Conservation (phyloP, 2,888 invertebrate genomes). For the Eristalis intricaria region DNA sequence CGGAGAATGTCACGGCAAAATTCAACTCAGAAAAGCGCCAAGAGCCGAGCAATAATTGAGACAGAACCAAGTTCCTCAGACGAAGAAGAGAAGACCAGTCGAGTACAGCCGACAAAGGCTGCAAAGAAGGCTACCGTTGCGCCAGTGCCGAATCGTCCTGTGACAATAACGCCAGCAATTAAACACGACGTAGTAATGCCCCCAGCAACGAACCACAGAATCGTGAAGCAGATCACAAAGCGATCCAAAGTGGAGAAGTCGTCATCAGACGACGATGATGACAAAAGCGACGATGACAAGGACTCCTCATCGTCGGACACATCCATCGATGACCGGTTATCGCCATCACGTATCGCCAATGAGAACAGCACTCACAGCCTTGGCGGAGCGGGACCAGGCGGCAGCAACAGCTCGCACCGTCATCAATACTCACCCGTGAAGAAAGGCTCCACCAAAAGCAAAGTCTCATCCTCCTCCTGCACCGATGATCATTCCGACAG, state of each 20-base stretch:
- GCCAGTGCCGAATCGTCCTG: constrained; percentile 42
- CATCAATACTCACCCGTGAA: constrained; percentile 75
- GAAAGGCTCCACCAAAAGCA: constrained; percentile 74
- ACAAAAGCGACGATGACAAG: constrained; percentile 69
- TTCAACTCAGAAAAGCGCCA: constrained; percentile 75
- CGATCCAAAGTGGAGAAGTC: constrained; percentile 68
- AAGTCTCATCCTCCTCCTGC: constrained; percentile 71
- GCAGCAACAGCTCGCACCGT: constrained; percentile 65
- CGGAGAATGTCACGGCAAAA: constrained; percentile 73
- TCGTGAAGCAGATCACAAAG: constrained; percentile 75
- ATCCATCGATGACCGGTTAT: constrained; percentile 63
- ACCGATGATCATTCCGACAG: constrained; percentile 74
- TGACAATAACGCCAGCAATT: constrained; percentile 26
- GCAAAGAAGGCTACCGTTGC: constrained; percentile 53
- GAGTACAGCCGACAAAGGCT: constrained; percentile 47
- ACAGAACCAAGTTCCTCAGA: constrained; percentile 73
- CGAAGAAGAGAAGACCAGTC: constrained; percentile 67
- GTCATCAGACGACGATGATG: constrained; percentile 60
- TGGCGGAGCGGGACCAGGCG: constrained; percentile 63
- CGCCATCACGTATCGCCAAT: constrained; percentile 58
- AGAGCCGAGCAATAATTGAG: constrained; percentile 75
- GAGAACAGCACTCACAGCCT: constrained; percentile 46
- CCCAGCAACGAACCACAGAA: constrained; percentile 68
- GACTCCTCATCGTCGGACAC: constrained; percentile 74
- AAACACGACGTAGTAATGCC: constrained; percentile 58